Evolutionary conservation across 2,888 invertebrate species (phyloP), one percentile per base, ranked within the genome.

Genomic region (Uloborus plumipes): DNA sequence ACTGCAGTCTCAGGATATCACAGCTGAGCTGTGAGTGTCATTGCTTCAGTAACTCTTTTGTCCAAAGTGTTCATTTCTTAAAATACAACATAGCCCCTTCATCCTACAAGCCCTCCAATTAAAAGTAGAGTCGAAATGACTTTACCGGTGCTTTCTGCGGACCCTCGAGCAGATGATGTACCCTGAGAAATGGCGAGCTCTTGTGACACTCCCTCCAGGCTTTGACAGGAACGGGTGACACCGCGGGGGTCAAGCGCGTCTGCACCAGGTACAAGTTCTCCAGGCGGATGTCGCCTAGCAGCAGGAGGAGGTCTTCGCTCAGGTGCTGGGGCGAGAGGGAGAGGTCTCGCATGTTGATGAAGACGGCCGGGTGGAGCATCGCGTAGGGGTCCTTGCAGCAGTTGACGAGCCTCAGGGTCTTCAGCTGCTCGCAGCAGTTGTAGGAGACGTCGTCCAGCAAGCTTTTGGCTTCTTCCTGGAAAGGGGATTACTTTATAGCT

Each of bases 311-410:
- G 67, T 87, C 87, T 53, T 86, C 86, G 76, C 85, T 72, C 1
- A 86, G 20, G 75, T 85, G 84, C 50, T 85, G 89, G 1, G 90
- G 90, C n/a, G 89, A 89, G 53, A 90, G 86, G 31, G 88, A 86
- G 26, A 91, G 87, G 84, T 92, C 93, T 87, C 92, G 90, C 75
- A 95, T 91, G 88, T 94, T 93, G 31, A 94, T 88, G 88, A 95
- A 95, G 47, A 94, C 92, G 0, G 94, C 94, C 39, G 93, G 92
- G 87, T 95, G 94, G 84, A 94, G 89, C 22, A 95, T 90, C 49
- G 93, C 92, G 86, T 93, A 94, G 65, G 91, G 91, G 7, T 91
- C 89, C 86, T 92, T 93, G 0, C 94, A 94, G 4, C 93, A 91
- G 88, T 95, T 95, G 11, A 94, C 91, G n/a, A 95, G 88, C 77